These are phyloP conservation scores for Lagopus muta DNA, from an alignment of 2,113 vertebrate species.

Conservation along the genomic window DNA sequence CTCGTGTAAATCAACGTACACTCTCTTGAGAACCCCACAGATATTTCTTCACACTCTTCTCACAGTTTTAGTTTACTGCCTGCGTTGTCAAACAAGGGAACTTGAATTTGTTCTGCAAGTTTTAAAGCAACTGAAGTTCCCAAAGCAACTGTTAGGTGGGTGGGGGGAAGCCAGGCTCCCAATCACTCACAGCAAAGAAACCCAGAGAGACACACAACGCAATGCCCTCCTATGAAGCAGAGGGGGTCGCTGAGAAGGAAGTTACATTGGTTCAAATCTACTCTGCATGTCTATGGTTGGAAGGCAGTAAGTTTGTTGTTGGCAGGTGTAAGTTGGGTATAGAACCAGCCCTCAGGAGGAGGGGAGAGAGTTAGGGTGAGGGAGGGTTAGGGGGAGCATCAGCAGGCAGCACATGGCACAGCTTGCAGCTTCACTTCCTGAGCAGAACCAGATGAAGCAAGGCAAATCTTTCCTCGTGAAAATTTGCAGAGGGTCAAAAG, in stretches of 20 bases:
- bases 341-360: no score
- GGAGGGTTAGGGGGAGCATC: no score
- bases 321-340: not conserved
- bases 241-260: not conserved
- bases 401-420: no score
- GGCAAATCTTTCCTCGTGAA: not conserved
- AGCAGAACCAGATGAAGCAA: not conserved
- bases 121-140: not conserved
- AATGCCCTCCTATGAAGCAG: no score
- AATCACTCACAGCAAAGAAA: not conserved
- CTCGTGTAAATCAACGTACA: fast-evolving
- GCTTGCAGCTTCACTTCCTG: not conserved
- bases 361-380: no score
- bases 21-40: not conserved
- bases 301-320: not conserved
- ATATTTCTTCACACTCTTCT: not conserved
- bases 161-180: not conserved
- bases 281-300: fast-evolving
- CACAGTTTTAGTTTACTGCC: not conserved
- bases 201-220: not conserved
- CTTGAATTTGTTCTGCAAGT: not conserved
- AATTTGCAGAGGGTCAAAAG: not conserved
- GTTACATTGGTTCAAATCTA: not conserved
- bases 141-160: not conserved
- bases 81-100: not conserved